phyloP scores from a whole-genome alignment of 1,140 invertebrate genomes.

The Anoplolepis gracilipes region DNA sequence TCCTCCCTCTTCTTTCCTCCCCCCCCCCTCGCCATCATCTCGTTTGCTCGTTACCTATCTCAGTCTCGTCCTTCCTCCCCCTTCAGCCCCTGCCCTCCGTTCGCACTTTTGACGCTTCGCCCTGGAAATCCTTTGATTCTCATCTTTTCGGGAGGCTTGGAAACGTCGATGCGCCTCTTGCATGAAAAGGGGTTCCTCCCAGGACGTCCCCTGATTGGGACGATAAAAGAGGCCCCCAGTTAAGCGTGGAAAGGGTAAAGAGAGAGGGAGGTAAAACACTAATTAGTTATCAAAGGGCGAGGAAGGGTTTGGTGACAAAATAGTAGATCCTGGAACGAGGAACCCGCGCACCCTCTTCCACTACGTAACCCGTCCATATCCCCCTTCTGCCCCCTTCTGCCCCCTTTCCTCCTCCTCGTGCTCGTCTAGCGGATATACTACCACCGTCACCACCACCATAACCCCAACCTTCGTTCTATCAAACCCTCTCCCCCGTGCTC shows the following conservation, averaged over 20 bases:
- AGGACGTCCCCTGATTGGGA: conserved; percentile 82
- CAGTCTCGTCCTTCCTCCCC: conserved; percentile 36
- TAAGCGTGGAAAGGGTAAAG: conserved; percentile 63
- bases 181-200: conserved; percentile 76
- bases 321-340: conserved; percentile 79
- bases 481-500: conserved; percentile 34
- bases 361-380: conserved; percentile 19
- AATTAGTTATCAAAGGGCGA: conserved; percentile 86
- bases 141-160: conserved; percentile 74
- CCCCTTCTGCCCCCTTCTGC: neutral
- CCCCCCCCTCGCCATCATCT: neutral
- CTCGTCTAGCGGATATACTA: conserved; percentile 65
- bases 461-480: conserved; percentile 61
- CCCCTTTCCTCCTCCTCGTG: neutral
- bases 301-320: conserved; percentile 84
- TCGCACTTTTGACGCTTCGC: conserved; percentile 55
- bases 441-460: conserved; percentile 52
- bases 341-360: conserved; percentile 52
- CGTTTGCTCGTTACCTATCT: conserved; percentile 45
- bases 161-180: conserved; percentile 75
- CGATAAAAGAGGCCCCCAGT: conserved; percentile 82
- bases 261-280: conserved; percentile 83
- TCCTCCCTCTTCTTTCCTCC: conserved; percentile 14
- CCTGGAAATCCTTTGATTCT: conserved; percentile 77
- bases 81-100: neutral